Evolutionary conservation across 2,797 vertebrate genomes (phyloP), one percentile per base, ranked within the genome.

Genomic region (Pterois miles): DNA sequence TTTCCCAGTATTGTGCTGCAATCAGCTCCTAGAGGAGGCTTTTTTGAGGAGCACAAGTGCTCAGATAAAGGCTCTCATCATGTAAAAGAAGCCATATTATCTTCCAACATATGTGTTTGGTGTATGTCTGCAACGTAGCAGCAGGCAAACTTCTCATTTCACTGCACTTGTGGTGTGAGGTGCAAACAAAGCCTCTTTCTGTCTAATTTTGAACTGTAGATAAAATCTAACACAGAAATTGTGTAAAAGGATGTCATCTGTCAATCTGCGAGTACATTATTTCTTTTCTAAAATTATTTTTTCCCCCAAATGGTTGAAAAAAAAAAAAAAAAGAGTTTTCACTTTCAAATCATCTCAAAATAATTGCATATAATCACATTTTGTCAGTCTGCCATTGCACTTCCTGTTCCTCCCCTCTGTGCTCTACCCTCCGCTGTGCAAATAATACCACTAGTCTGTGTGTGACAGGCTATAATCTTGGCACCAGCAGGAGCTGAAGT

Each of bases 391-490:
- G 64, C 59, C 82, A 63, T 56, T 40, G 64, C 43, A 76, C 67
- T 81, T 90, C 86, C 86, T 83, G 77, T 57, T 68, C 89, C 83
- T 85, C 82, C 89, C 71, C 67, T 76, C 75, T 76, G 78, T 75
- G 80, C 53, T 76, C 54, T 77, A 83, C 86, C 83, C 90, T 82
- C 89, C 57, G 86, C 89, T 90, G 90, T 85, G 89, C 86, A 91
- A 92, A 91, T 91, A 90, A 89, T 80, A 90, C 88, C 73, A 60
- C 57, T 46, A 54, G 78, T 83, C 74, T 72, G 63, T 34, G 48
- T 68, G 67, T 73, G 90, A 90, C 92, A 92, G 89, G 65, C 86
- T 88, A 70, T 92, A 92, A 93, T 93, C 86, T 89, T 54, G 53
- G 74, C 77, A 76, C 65, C 81, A 87, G 82, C 80, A 60, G 57